A percentile compares a stretch with the other conserved stretches of the same genome.
Evolutionary conservation across 1,140 invertebrate species (phyloP).

Genomic region (Orchesella cincta): DNA sequence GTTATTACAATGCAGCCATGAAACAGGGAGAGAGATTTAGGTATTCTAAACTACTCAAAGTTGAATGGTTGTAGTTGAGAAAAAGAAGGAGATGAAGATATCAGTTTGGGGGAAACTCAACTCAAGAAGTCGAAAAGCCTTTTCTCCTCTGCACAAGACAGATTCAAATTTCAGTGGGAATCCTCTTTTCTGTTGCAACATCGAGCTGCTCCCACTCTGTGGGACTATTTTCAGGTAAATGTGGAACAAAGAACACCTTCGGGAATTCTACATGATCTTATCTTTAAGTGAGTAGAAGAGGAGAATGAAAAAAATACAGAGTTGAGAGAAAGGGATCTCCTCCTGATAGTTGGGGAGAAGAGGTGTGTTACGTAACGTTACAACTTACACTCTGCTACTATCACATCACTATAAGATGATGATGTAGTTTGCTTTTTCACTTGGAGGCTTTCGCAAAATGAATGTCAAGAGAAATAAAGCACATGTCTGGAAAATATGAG

Average conservation of each 20-base stretch:
- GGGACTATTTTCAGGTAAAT: not conserved
- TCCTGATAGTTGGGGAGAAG: not conserved
- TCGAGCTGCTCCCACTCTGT: not conserved
- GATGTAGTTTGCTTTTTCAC: not conserved
- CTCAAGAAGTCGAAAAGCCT: not conserved
- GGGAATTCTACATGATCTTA: conserved; percentile 9
- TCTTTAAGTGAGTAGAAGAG: not conserved
- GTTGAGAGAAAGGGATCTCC: not conserved
- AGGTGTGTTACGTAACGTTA: too few relatives aligned
- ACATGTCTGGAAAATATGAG: too few relatives aligned
- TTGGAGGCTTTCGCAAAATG: not conserved
- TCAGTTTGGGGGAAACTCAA: not conserved
- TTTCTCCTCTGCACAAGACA: not conserved
- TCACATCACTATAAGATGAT: too few relatives aligned
- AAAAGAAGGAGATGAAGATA: not conserved
- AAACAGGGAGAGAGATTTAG: not conserved
- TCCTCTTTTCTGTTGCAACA: not conserved
- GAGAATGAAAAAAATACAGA: not conserved
- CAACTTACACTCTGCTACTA: too few relatives aligned
- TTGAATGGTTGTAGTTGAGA: not conserved
- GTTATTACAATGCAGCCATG: not conserved
- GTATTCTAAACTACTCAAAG: not conserved
- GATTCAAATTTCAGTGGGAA: conserved; percentile 3
- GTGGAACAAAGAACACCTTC: conserved; percentile 6
- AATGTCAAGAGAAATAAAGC: not conserved